A percentile compares a stretch with the other conserved stretches of the same genome.
Conservation (phyloP, 2,797 vertebrate genomes). For the Mus minutoides region DNA sequence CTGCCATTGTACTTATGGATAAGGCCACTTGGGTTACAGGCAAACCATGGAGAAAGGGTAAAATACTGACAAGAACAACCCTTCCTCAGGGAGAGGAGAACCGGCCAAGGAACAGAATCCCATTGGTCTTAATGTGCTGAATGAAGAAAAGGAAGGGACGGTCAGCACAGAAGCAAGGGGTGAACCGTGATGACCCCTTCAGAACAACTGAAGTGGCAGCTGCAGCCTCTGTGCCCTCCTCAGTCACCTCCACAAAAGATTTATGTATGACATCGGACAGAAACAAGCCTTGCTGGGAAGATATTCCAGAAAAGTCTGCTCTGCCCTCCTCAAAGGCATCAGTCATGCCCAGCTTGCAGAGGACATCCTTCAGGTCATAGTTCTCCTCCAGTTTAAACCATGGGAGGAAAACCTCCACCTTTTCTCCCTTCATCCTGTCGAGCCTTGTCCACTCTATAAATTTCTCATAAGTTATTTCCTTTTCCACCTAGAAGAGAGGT, state of each 20-base stretch:
- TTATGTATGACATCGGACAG: conserved; percentile 93
- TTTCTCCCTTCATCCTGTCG: conserved; percentile 68
- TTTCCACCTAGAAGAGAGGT: conserved; percentile 81
- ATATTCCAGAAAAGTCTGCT: conserved; percentile 93
- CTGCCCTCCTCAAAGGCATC: conserved; percentile 87
- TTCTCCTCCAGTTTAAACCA: conserved; percentile 92
- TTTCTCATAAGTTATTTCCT: conserved; percentile 82
- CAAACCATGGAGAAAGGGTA: not conserved
- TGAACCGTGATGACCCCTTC: conserved; percentile 63
- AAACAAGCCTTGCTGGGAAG: conserved; percentile 82
- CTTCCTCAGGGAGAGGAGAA: conserved; percentile 77
- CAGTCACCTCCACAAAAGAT: conserved; percentile 93
- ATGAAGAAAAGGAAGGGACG: conserved; percentile 87
- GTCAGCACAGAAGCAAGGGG: conserved; percentile 79
- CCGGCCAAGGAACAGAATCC: conserved; percentile 84
- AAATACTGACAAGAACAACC: not conserved
- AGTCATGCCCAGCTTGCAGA: conserved; percentile 91
- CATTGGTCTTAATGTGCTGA: conserved; percentile 75
- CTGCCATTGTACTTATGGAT: not conserved
- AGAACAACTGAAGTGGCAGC: conserved; percentile 83
- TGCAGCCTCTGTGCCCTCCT: conserved; percentile 93
- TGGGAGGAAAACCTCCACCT: conserved; percentile 90
- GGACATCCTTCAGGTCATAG: conserved; percentile 88
- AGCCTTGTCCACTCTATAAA: conserved; percentile 76
- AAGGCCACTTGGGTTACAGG: not conserved